Base-by-base conservation (phyloP, 2,113 vertebrate species). In the Oryzias celebensis region DNA sequence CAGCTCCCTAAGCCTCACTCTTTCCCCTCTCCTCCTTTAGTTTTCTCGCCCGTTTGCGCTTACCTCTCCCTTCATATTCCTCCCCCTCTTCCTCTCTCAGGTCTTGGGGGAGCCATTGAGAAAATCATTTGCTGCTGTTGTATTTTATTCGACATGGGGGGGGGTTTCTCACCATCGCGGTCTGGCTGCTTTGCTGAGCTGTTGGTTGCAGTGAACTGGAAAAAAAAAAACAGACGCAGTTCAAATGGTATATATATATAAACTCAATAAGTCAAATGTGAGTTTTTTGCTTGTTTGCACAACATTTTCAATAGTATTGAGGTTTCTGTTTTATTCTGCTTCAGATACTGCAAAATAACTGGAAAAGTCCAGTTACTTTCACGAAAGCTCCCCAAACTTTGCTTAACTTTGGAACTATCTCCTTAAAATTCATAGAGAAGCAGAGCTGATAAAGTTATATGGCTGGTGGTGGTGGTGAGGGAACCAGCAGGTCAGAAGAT, bases 81-180 rank as follows among this genome's bases (percentile, higher is more conserved):
- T 52, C 23, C 43, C 20, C 0, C 36, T 14, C 52, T 46, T 17
- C 2, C 50, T 26, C 44, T 47, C 64, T 47, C 68, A 56, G 44
- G 71, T 76, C 81, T 81, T 67, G 24, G 71, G 78, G 78, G 83
- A 86, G 72, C 82, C 78, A 84, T 81, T 84, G 76, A 85, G 62
- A 81, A 78, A 88, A 77, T 81, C 52, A 79, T 86, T 83, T 82
- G 62, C 79, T 77, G 72, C 62, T 77, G 70, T 70, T 83, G 72
- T 65, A 45, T 80, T 81, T 79, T 78, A 77, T 80, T 70, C 14
- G 41, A 80, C 56, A 57, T 2, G 62, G 10, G 36, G 10, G 8
- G 36, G 36, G 36, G 36, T 15, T 61, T 64, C 68, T 49, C 41
- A 52, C 36, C 75, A 50, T 46, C 52, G 51, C 46, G 64, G 60